phyloP scores from a whole-genome alignment of 2,113 vertebrate species.

The Nesoenas mayeri region DNA sequence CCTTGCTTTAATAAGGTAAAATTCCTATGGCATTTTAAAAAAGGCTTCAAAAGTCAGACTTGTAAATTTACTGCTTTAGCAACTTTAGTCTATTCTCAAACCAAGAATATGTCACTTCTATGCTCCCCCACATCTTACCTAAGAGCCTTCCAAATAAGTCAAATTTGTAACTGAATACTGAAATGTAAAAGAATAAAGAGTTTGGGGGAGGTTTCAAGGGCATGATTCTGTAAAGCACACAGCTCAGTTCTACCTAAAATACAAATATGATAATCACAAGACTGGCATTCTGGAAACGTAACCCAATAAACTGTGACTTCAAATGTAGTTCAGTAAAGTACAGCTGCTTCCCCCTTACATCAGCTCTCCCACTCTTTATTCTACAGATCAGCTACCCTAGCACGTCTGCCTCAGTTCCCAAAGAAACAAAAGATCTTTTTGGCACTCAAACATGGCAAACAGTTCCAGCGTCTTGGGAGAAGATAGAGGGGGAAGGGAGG shows the following conservation, averaged over 20 bases:
- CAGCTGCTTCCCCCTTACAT: conserved; percentile 61
- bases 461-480: conserved; percentile 36
- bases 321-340: background rate
- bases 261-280: background rate
- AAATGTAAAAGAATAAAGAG: background rate
- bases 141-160: background rate
- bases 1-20: background rate
- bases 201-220: background rate
- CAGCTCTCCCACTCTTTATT: conserved; percentile 51
- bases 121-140: background rate
- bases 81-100: background rate
- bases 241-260: background rate
- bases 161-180: background rate
- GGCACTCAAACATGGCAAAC: conserved; percentile 63
- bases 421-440: conserved; percentile 67
- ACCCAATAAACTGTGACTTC: conserved; percentile 2
- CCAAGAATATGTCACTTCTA: background rate
- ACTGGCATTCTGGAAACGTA: background rate
- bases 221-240: background rate
- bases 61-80: background rate
- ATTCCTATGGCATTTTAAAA: background rate
- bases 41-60: background rate
- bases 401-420: conserved; percentile 68
- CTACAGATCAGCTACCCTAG: conserved; percentile 64
- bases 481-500: conserved; percentile 35